Conservation (phyloP, 2,113 vertebrate genomes). For the Myotis yumanensis region DNA sequence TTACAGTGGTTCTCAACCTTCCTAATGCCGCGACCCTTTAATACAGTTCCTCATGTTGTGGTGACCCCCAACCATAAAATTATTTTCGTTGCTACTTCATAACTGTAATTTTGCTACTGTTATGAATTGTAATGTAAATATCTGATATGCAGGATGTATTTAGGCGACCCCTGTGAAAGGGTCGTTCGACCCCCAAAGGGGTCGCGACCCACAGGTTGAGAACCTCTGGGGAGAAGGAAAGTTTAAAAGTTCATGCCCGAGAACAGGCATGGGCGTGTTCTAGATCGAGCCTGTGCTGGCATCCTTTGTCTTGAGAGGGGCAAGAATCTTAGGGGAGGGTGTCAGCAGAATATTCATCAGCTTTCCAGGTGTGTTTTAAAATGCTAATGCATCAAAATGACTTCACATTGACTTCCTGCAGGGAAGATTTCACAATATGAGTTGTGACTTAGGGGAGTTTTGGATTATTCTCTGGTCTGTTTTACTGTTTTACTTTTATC, state of each 20-base stretch:
- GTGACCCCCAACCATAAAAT: too few relatives aligned
- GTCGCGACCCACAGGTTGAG: too few relatives aligned
- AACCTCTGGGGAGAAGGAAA: background rate
- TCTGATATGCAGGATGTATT: too few relatives aligned
- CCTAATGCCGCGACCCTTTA: too few relatives aligned
- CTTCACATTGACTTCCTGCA: too few relatives aligned
- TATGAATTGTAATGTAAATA: too few relatives aligned
- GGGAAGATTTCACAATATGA: too few relatives aligned
- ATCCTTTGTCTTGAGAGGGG: background rate
- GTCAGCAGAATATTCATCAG: background rate
- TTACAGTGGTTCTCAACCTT: background rate
- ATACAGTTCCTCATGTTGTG: too few relatives aligned
- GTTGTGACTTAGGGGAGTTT: background rate
- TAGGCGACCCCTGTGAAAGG: too few relatives aligned
- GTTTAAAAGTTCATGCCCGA: background rate
- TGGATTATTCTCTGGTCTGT: background rate
- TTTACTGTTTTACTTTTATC: background rate
- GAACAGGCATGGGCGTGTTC: background rate
- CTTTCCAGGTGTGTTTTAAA: background rate
- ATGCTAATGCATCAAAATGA: background rate
- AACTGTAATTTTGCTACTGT: too few relatives aligned
- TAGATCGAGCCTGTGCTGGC: background rate
- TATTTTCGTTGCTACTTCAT: too few relatives aligned
- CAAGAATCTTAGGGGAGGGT: background rate
- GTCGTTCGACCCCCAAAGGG: too few relatives aligned